Percentiles rank a stretch among this genome's conserved stretches.
Conservation (phyloP, 30 jellyfish, hydroid and myxozoan species). For the Aurelia sp. region DNA sequence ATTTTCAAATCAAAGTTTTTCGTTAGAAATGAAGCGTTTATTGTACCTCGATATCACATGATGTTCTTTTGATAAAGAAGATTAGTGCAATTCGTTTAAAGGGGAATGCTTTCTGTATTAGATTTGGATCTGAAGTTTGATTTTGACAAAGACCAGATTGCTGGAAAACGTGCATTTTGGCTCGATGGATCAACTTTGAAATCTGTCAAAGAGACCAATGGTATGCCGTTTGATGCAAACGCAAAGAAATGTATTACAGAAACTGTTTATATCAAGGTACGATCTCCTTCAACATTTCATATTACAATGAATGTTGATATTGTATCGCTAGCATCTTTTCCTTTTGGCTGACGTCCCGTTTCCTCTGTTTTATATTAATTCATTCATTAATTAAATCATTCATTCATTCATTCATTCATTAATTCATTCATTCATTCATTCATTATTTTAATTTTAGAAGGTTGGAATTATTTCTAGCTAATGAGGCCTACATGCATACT, state of each 20-base stretch:
- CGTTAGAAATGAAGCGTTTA: too few species aligned
- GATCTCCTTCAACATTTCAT: neutral
- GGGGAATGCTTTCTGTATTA: neutral
- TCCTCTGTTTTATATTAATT: neutral
- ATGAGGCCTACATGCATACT: too few species aligned
- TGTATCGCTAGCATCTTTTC: neutral
- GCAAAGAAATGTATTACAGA: conserved; percentile 1
- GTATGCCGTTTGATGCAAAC: neutral
- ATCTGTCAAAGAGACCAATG: neutral
- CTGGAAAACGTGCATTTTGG: conserved; percentile 56
- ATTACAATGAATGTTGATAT: neutral
- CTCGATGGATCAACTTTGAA: neutral
- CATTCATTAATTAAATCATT: too few species aligned
- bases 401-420: neutral
- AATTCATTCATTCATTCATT: neutral
- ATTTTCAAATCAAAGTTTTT: too few species aligned
- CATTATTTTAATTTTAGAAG: too few species aligned
- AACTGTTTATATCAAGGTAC: conserved; percentile 14
- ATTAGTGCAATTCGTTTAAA: too few species aligned
- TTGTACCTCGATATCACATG: too few species aligned
- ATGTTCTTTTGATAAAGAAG: too few species aligned
- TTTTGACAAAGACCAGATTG: conserved; percentile 57
- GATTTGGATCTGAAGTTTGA: conserved; percentile 38
- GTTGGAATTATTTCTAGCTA: too few species aligned
- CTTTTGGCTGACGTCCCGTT: neutral